Evolutionary conservation across 2,888 invertebrate species (phyloP).

Genomic region (Aphelenchoides bicaudatus): DNA sequence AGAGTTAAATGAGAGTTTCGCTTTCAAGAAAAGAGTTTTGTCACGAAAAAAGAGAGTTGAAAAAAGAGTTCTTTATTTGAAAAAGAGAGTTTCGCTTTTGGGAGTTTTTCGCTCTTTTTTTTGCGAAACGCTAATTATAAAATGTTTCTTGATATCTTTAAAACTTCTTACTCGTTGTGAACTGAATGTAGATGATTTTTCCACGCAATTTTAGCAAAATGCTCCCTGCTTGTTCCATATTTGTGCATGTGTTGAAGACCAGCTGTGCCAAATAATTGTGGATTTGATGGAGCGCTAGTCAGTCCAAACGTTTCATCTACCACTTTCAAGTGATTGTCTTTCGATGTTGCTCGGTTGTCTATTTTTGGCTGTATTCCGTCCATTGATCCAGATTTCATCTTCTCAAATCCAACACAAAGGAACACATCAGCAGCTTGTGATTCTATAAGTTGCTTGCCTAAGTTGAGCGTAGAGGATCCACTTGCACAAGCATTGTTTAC

Average conservation of each 20-base stretch:
- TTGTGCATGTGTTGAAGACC: slow-evolving; percentile 90
- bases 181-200: slow-evolving; percentile 95
- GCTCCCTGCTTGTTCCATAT: slow-evolving; percentile 84
- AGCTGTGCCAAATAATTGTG: slow-evolving; percentile 94
- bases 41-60: too few species aligned
- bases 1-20: too few species aligned
- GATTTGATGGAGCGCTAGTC: slow-evolving; percentile 75
- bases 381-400: slow-evolving; percentile 90
- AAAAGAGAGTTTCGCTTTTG: neutral
- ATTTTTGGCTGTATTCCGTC: slow-evolving; percentile 60
- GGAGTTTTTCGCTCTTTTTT: neutral
- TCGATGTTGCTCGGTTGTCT: slow-evolving; percentile 78
- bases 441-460: slow-evolving; percentile 88
- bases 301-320: slow-evolving; percentile 78
- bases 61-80: too few species aligned
- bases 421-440: slow-evolving; percentile 80
- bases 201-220: slow-evolving; percentile 93
- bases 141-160: neutral
- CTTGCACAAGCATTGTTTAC: slow-evolving; percentile 85
- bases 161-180: slow-evolving; percentile 77
- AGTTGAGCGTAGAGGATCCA: slow-evolving; percentile 82
- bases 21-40: too few species aligned
- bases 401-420: slow-evolving; percentile 91
- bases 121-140: neutral
- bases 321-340: slow-evolving; percentile 61